Evolutionary conservation across 2,888 invertebrate species (phyloP), one percentile per base, ranked within the genome.

Genomic region (Athalia cordata): DNA sequence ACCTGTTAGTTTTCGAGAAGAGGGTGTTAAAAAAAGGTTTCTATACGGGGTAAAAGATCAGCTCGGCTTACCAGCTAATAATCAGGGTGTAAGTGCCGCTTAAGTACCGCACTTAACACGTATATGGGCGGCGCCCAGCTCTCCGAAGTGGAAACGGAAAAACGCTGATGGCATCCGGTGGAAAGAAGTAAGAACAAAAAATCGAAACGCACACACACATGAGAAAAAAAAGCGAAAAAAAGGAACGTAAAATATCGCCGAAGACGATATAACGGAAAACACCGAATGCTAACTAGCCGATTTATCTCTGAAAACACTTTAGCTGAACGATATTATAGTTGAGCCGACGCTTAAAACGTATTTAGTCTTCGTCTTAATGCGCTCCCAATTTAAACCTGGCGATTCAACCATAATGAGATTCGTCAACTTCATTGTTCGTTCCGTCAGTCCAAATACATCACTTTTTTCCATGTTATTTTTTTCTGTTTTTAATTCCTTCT

Each of bases 121-220:
- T 76, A 76, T 77, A 77, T 66, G 65, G 50, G 47, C 77, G 50
- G 74, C 72, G 57, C 77, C 77, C 70, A 29, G 29, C 29, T 29
- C 29, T 29, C 70, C 79, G 77, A 79, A 84, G 81, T 79, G 81
- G 83, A 84, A 84, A 80, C 82, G 80, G 83, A 84, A 83, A 81
- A 81, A 80, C 78, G 79, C 47, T 64, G 78, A 72, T 68, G 78
- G 72, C 78, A 78, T 78, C 78, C 78, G 78, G 78, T 64, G 55
- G 43, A 61, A 66, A 66, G 50, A 55, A 55, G 55, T n/a, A n/a
- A n/a, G 50, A 52, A 52, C 50, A 67, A 67, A 64, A 64, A 6
- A 59, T 29, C n/a, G n/a, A 52, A 50, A 68, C 52, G 52, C 29
- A 29, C 29, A 29, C 29, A 29, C 29, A 29, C 29, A 29, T 29